Evolutionary conservation across 2,888 invertebrate species (phyloP), one percentile per base, ranked within the genome.

Genomic region (Siphonodentalium dalli): DNA sequence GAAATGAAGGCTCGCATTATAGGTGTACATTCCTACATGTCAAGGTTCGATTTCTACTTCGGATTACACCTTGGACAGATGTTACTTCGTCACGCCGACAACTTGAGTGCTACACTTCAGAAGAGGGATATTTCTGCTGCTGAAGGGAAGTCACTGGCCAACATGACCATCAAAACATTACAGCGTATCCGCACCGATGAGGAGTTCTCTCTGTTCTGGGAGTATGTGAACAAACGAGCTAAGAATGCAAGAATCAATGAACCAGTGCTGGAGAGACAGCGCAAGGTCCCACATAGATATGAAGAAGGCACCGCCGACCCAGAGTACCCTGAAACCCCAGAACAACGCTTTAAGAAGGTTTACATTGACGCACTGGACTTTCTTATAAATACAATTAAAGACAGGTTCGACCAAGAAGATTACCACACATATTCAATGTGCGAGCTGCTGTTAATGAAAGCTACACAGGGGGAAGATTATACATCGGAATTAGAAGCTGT

Each of bases 1-100:
- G 53, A 53, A 20, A 52, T 43, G 11, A 24, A 40, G 8, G 35
- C 49, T 3, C 13, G 42, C 15, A 46, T 58, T 18, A 28, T 23
- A 3, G 54, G 58, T 24, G 54, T 58, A 11, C 18, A 48, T 11
- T 6, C 50, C 6, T 28, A 46, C n/a, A 58, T 43, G 58, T n/a
- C 1, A 5, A 38, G 15, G 3, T 56, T 60, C 35, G 50, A 56
- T 35, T 54, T 49, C 37, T 39, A 42, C 18, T 54, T 56, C 33
- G 52, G 52, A 29, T 34, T 49, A 11, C 29, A n/a, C n/a, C 34
- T 57, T 21, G 40, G 41, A 18, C 8, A 48, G 7, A 15, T n/a
- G 23, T 24, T 60, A 5, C 38, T 61, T 5, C 0, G 49, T 13
- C 58, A 54, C 35, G 55, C 46, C 11, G 54, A 61, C 40, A 58